Conservation (phyloP, 2,888 invertebrate genomes). For the Heliconius cydno region DNA sequence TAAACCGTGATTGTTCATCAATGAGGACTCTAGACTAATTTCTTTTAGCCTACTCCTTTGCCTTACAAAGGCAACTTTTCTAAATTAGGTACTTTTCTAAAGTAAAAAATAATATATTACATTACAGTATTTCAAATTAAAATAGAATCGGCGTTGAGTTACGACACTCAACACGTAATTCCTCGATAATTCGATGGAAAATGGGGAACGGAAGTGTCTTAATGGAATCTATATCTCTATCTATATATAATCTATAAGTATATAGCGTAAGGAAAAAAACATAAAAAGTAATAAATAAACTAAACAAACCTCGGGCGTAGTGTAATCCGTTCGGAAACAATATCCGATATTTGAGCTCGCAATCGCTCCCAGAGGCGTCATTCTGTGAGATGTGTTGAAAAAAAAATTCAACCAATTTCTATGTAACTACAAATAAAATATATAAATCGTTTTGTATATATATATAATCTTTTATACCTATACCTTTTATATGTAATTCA, state of each 20-base stretch:
- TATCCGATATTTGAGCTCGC: constrained; percentile 67
- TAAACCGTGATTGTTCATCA: background rate
- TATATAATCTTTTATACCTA: background rate
- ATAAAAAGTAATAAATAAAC: constrained; percentile 45
- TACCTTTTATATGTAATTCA: no score
- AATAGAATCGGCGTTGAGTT: background rate
- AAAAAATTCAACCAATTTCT: constrained; percentile 44
- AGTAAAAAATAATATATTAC: background rate
- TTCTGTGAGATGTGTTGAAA: constrained; percentile 56
- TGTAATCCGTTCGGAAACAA: constrained; percentile 58
- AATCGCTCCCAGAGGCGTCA: constrained; percentile 67
- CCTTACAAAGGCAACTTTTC: no score
- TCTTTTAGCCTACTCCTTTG: background rate
- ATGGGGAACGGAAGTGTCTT: background rate
- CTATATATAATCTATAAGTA: background rate
- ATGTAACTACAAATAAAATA: constrained; percentile 15
- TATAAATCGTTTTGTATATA: background rate
- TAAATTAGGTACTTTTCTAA: background rate
- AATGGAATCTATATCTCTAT: no score
- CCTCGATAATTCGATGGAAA: background rate
- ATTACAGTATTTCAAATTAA: background rate
- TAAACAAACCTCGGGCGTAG: constrained; percentile 48
- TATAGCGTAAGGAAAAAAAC: background rate
- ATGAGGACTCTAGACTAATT: no score
- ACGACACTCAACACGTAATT: background rate